Evolutionary conservation across 2,113 vertebrate genomes (phyloP).

Genomic region (Aspidoscelis tigris): DNA sequence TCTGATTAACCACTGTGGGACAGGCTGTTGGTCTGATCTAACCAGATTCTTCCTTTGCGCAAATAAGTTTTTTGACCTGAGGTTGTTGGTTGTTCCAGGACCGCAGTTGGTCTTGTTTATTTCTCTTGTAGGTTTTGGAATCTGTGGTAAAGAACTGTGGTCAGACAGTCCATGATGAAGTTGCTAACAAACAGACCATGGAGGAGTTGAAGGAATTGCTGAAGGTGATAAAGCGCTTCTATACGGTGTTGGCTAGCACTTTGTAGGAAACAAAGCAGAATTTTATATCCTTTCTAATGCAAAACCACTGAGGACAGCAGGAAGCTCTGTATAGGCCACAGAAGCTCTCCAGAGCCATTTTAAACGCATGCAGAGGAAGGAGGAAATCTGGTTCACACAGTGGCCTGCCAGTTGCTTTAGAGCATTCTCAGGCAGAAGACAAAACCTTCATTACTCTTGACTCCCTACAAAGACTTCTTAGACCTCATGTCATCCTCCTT

Average conservation of each 20-base stretch:
- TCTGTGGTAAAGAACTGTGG: slow-evolving; percentile 99
- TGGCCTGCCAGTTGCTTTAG: too few relatives aligned
- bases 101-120: neutral
- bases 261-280: neutral
- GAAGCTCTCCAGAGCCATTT: neutral
- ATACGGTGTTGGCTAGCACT: too few relatives aligned
- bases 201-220: slow-evolving; percentile 96
- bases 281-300: neutral
- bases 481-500: neutral
- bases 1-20: neutral
- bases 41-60: neutral
- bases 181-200: slow-evolving; percentile 97
- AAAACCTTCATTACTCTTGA: too few relatives aligned
- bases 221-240: slow-evolving; percentile 79
- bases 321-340: neutral
- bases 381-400: too few relatives aligned
- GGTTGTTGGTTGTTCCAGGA: fast-evolving
- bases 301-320: fast-evolving
- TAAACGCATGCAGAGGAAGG: neutral
- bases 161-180: slow-evolving; percentile 95
- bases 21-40: neutral
- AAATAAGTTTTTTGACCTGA: neutral
- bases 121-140: slow-evolving; percentile 89
- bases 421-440: too few relatives aligned
- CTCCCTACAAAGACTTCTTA: fast-evolving